Evolutionary conservation across 2,113 vertebrate genomes (phyloP), one percentile per base, ranked within the genome.

Genomic region (Deroptyus accipitrinus): DNA sequence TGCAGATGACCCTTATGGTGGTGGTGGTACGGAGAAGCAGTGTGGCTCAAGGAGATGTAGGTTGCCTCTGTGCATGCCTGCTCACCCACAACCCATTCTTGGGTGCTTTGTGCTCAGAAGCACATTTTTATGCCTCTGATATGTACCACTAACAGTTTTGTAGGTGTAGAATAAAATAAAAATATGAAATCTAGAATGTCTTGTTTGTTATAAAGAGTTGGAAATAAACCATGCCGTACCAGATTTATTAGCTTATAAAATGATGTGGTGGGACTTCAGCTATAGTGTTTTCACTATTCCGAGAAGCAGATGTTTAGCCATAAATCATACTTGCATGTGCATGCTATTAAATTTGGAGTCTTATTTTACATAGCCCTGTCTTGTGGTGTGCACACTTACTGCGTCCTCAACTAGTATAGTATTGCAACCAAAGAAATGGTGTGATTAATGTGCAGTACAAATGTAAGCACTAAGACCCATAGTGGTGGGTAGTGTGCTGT

Each of bases 1-100:
- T n/a, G 31, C 28, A 17, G 24, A 23, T 52, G 57, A 83, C 27
- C 59, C 57, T 63, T 2, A 59, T 59, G 57, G 0, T 59, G 62
- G n/a, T 72, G 72, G 13, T 64, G 42, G 48, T 13, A 2, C 1
- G 17, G 57, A 46, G 73, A 67, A 88, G 35, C 63, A 81, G 63
- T 0, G 0, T 25, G 0, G 2, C 84, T 59, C 16, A 4, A 37
- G 83, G 69, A n/a, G 48, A 19, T 23, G 15, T 2, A 9, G 44
- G 69, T 66, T 95, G 49, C 5, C 17, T 81, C 39, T 0, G 1
- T 24, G 27, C 6, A 2, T 1, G 3, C 28, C 46, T 76, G 37
- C 48, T 86, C 22, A 35, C 42, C 24, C 57, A 7, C 48, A 77
- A 22, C 27, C 25, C 49, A 48, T 30, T 35, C 20, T 7, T 19